Percentiles rank a stretch among this genome's conserved stretches.
Conservation (phyloP, 2,797 vertebrate genomes). For the Pelochelys cantorii region DNA sequence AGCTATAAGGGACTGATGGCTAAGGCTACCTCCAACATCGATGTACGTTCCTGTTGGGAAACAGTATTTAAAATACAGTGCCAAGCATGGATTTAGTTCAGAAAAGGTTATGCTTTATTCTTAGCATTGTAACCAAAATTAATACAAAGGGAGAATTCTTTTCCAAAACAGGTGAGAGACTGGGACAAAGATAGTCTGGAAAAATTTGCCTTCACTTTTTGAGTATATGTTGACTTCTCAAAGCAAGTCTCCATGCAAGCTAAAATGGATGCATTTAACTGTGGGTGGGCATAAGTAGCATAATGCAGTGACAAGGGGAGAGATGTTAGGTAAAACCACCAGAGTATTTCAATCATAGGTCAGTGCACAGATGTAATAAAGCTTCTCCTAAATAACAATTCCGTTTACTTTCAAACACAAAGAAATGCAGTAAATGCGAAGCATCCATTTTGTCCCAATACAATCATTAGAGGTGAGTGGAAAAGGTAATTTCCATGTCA, state of each 20-base stretch:
- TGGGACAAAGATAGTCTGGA: no score
- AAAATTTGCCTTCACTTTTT: no score
- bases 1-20: no score
- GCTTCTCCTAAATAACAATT: neutral
- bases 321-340: neutral
- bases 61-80: neutral
- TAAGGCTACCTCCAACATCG: no score
- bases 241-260: no score
- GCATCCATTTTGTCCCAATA: conserved; percentile 6
- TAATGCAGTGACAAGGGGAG: neutral
- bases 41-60: no score
- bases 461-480: neutral
- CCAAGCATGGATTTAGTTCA: neutral
- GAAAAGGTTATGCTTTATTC: neutral
- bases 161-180: no score
- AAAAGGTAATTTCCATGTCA: neutral
- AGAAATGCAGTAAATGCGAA: neutral
- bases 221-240: no score
- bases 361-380: conserved; percentile 9
- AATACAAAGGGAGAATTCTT: neutral
- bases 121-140: neutral
- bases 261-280: no score
- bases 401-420: neutral
- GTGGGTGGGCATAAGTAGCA: conserved; percentile 18
- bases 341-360: conserved; percentile 21